A percentile compares a stretch with the other conserved stretches of the same genome.
phyloP scores from a whole-genome alignment of 2,888 invertebrate genomes.

The Rhingia rostrata region DNA sequence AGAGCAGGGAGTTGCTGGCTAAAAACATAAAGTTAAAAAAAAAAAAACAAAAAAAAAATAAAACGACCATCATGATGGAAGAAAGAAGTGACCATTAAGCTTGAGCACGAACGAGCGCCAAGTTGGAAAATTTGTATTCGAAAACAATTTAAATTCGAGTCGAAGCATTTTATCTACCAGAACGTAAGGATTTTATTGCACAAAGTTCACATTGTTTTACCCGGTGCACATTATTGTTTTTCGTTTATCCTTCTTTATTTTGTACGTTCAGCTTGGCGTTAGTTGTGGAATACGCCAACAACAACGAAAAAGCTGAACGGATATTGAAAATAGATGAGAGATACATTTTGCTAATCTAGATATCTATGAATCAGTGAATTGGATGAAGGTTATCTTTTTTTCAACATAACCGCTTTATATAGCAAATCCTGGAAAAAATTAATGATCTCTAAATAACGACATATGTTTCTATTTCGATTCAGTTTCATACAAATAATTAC shows the following conservation, averaged over 20 bases:
- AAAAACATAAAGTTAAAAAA: conserved; percentile 18
- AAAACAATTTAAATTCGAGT: conserved; percentile 76
- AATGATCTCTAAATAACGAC: conserved; percentile 8
- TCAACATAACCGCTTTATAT: conserved; percentile 1
- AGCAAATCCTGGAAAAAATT: neutral
- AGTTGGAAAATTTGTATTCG: conserved; percentile 70
- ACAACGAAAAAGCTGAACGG: neutral
- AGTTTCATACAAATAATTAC: too few relatives aligned
- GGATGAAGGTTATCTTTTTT: neutral
- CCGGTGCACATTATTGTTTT: conserved; percentile 42
- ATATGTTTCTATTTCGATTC: too few relatives aligned
- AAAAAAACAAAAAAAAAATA: conserved; percentile 14
- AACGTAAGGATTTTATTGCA: conserved; percentile 63
- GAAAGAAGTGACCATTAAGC: conserved; percentile 64
- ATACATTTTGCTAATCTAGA: neutral
- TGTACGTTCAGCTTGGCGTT: conserved; percentile 1
- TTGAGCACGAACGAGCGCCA: conserved; percentile 46
- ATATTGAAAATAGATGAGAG: neutral
- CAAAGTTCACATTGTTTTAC: conserved; percentile 39
- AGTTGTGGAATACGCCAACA: neutral
- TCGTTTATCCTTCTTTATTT: conserved; percentile 12
- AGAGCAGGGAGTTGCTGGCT: conserved; percentile 1
- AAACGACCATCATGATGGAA: conserved; percentile 1
- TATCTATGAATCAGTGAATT: neutral
- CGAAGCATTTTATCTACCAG: conserved; percentile 73